phyloP scores from a whole-genome alignment of 2,113 vertebrate species.

The Tetrao urogallus region DNA sequence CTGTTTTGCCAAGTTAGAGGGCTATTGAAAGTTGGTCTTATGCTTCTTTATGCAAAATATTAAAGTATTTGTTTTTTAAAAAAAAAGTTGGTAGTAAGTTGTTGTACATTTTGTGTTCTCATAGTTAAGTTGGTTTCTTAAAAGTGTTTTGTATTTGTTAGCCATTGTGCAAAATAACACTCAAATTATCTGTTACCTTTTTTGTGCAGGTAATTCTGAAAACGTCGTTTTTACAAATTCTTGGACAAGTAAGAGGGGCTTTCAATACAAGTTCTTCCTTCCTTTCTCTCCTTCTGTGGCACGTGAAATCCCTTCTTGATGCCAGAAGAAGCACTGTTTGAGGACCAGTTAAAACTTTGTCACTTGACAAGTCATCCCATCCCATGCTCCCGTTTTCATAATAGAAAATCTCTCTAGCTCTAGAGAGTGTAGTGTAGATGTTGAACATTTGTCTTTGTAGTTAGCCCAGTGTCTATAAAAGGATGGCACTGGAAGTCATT shows the following conservation, averaged over 20 bases:
- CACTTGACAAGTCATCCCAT: not conserved
- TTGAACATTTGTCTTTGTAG: not conserved
- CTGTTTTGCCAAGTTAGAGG: not conserved
- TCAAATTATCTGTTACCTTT: not conserved
- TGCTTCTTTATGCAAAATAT: not conserved
- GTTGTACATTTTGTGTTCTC: not conserved
- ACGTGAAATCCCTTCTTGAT: not conserved
- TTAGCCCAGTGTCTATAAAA: not conserved
- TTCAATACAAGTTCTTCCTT: not conserved
- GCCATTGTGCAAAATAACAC: not conserved
- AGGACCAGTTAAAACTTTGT: not conserved
- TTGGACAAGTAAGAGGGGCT: constrained; percentile 89
- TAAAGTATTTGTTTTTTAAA: not conserved
- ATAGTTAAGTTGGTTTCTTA: not conserved
- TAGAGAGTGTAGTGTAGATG: not conserved
- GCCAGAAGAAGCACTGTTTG: not conserved
- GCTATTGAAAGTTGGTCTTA: not conserved
- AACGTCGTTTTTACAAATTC: constrained; percentile 88
- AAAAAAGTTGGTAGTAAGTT: not conserved
- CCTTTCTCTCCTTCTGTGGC: not conserved
- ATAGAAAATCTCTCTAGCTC: not conserved
- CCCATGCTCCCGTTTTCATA: not conserved
- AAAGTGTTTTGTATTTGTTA: not conserved
- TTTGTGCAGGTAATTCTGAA: constrained; percentile 84
- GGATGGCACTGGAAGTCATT: not conserved